A percentile compares a stretch with the other conserved stretches of the same genome.
Conservation (phyloP, 2,888 invertebrate species). For the Acronicta alni region DNA sequence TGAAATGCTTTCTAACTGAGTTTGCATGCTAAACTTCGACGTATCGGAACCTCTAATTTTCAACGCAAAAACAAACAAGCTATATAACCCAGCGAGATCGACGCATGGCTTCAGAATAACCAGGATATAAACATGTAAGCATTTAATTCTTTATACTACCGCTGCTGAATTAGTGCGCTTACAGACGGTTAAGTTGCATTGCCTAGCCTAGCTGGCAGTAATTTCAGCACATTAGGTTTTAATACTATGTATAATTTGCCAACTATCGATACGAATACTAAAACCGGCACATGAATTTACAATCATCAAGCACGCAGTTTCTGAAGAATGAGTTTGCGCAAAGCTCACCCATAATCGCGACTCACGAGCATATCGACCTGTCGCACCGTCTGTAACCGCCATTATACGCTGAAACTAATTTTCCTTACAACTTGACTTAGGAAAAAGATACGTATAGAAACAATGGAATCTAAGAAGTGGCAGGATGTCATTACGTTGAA, state of each 20-base stretch:
- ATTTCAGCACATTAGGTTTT: not conserved
- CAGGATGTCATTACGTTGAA: slow-evolving; percentile 31
- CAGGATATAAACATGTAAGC: slow-evolving; percentile 80
- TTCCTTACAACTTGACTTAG: slow-evolving; percentile 79
- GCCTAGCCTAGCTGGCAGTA: slow-evolving; percentile 27
- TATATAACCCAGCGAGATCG: slow-evolving; percentile 68
- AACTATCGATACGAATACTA: slow-evolving; percentile 6
- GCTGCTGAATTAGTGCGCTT: slow-evolving; percentile 50
- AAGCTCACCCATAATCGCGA: slow-evolving; percentile 12
- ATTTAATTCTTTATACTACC: slow-evolving; percentile 63
- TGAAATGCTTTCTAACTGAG: slow-evolving; percentile 64
- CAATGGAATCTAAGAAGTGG: slow-evolving; percentile 24
- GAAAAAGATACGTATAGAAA: slow-evolving; percentile 39
- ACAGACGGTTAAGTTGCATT: slow-evolving; percentile 57
- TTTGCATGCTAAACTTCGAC: slow-evolving; percentile 67
- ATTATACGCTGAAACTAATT: slow-evolving; percentile 69
- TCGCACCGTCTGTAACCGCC: slow-evolving; percentile 59
- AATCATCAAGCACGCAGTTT: slow-evolving; percentile 44
- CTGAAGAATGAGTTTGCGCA: slow-evolving; percentile 27
- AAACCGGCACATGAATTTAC: slow-evolving; percentile 21
- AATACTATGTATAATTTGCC: slow-evolving; percentile 1
- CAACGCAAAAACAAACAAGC: slow-evolving; percentile 59
- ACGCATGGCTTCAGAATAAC: slow-evolving; percentile 88
- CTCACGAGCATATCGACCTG: slow-evolving; percentile 28
- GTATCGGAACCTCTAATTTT: slow-evolving; percentile 50